phyloP scores from a whole-genome alignment of 2,888 invertebrate genomes.

The Allolobophora icterica region DNA sequence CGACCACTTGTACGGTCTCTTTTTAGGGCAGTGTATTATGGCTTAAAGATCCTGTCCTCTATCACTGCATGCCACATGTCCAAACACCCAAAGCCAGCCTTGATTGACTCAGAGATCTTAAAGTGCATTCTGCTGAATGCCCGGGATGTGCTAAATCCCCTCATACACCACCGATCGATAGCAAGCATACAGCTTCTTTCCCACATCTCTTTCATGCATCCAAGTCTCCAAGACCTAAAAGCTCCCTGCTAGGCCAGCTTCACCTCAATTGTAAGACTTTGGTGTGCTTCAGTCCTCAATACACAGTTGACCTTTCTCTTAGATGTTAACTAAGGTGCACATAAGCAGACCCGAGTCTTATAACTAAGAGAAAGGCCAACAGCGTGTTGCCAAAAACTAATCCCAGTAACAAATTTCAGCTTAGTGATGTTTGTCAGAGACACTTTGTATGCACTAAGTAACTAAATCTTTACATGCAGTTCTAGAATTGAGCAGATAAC shows the following conservation, averaged over 20 bases:
- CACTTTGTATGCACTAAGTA: slow-evolving; percentile 8
- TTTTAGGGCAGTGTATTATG: no score
- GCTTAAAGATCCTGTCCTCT: not conserved
- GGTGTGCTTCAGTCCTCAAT: no score
- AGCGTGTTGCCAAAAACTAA: not conserved
- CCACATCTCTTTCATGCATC: not conserved
- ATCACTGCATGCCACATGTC: no score
- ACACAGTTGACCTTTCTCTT: no score
- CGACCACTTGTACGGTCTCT: no score
- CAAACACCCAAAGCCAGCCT: no score
- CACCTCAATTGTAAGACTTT: no score
- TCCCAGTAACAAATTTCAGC: not conserved
- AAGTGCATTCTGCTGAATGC: not conserved
- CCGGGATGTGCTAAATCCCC: not conserved
- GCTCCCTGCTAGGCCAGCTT: not conserved
- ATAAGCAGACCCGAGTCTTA: not conserved
- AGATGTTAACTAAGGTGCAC: no score
- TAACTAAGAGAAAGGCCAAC: not conserved
- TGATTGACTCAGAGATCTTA: no score
- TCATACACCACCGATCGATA: not conserved
- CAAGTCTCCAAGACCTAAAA: not conserved
- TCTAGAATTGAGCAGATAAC: not conserved
- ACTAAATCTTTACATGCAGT: not conserved
- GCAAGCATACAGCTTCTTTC: not conserved
- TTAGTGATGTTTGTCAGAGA: not conserved